Evolutionary conservation across 2,113 vertebrate species (phyloP).

Genomic region (Ctenomys sociabilis): DNA sequence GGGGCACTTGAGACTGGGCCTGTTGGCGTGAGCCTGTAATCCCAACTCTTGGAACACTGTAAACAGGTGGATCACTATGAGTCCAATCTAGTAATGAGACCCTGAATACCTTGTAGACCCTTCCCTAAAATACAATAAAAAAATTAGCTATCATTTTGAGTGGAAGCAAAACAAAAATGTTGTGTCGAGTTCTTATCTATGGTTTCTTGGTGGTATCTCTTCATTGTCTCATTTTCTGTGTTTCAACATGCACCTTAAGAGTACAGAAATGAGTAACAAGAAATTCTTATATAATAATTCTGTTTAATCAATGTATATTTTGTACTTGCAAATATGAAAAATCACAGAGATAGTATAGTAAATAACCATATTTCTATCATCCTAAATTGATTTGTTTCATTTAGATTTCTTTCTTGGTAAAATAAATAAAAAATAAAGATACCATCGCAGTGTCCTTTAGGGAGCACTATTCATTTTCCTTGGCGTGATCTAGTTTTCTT

Average conservation of each 20-base stretch:
- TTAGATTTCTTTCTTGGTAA: constrained; percentile 25
- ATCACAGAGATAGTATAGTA: neutral
- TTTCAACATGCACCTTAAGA: neutral
- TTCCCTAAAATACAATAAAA: too few relatives aligned
- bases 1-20: too few relatives aligned
- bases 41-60: too few relatives aligned
- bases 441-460: neutral
- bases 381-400: neutral
- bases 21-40: too few relatives aligned
- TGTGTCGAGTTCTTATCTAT: neutral
- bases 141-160: neutral
- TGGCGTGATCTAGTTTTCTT: constrained; percentile 60
- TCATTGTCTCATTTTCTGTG: neutral
- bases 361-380: neutral
- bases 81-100: too few relatives aligned
- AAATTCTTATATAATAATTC: neutral
- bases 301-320: neutral
- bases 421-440: constrained; percentile 57
- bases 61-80: too few relatives aligned
- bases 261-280: neutral
- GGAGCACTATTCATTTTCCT: constrained; percentile 15
- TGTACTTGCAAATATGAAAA: neutral
- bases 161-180: neutral
- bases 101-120: too few relatives aligned
- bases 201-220: neutral